Evolutionary conservation across 2,888 invertebrate species (phyloP), one percentile per base, ranked within the genome.

Genomic region (Nebria brevicollis): DNA sequence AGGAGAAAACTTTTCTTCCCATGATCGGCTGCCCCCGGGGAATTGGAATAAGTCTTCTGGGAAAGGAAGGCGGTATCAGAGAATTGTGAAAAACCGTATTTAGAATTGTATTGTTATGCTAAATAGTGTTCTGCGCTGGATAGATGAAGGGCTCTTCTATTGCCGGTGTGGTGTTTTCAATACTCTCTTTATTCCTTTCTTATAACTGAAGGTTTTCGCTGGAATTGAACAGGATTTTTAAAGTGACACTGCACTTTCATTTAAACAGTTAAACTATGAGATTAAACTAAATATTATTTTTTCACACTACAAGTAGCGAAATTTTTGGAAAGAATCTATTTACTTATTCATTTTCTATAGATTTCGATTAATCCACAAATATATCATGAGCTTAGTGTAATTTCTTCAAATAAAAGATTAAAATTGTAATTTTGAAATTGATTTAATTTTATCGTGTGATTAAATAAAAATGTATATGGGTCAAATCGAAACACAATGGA

Each of bases 71-170:
- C 77, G 82, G 77, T 76, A 54, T 54, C 54, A 54, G 73, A 77
- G 82, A 81, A 82, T 81, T 82, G 82, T 82, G 82, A 82, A 82
- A 82, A 82, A 82, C 70, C 82, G 79, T 82, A 82, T 82, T 82
- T 82, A 82, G 82, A 82, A 82, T 82, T 82, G 82, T 82, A 82
- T 82, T 82, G 82, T 82, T 80, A 82, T 82, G 82, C 82, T 82
- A 82, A 82, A 79, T 82, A 82, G 76, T 43, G 8, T 42, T 54
- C 11, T 11, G 75, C 54, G 54, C 54, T 54, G 54, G 26, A 43
- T 15, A 75, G 43, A 75, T 15, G 75, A 34, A 65, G 77, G 64
- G 54, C 65, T 34, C 34, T 43, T 54, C 54, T 6, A 54, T 43
- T 34, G 54, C 66, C 68, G 68, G 34, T 72, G 41, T 20, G 66